Percentiles rank a stretch among this genome's conserved stretches.
These are phyloP conservation scores for Mesodorylaimus sp. DNA, from an alignment of 2,888 invertebrate genomes.

Conservation along the genomic window DNA sequence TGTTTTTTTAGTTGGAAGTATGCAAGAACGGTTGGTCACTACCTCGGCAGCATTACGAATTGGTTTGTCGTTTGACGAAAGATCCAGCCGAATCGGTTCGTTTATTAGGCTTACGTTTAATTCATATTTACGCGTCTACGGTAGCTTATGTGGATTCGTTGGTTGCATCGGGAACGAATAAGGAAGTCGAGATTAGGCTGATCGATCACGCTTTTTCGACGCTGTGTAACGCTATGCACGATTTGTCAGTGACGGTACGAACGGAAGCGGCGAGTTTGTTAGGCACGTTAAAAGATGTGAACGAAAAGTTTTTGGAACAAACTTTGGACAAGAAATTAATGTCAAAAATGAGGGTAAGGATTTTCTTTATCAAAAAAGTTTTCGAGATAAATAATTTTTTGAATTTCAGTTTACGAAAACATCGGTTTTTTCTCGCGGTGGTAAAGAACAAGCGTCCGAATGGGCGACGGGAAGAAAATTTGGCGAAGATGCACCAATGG, in stretches of 20 bases:
- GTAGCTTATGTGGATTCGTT: conserved; percentile 34
- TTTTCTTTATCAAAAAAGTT: conserved; percentile 2
- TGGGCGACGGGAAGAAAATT: conserved; percentile 80
- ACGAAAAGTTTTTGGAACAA: conserved; percentile 72
- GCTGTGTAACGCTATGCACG: conserved; percentile 78
- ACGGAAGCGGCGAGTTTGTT: conserved; percentile 25
- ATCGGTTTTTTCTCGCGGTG: not conserved
- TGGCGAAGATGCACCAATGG: conserved; percentile 62
- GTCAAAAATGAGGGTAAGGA: conserved; percentile 67
- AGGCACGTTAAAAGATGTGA: conserved; percentile 50
- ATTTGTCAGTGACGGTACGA: conserved; percentile 62
- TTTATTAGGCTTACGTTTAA: not conserved
- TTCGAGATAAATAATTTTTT: not conserved
- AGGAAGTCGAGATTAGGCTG: conserved; percentile 64
- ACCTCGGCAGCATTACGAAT: too few species aligned
- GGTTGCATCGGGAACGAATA: conserved; percentile 48
- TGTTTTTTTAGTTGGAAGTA: too few species aligned
- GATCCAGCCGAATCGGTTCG: not conserved
- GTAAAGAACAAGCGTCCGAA: too few species aligned
- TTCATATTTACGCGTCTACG: not conserved
- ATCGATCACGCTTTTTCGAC: conserved; percentile 90
- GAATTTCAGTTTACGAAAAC: not conserved
- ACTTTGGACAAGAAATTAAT: conserved; percentile 92
- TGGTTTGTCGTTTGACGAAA: not conserved
- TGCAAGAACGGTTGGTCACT: too few species aligned